Percentiles rank a stretch among this genome's conserved stretches.
Conservation (phyloP, 2,888 invertebrate species). For the Busseola fusca region DNA sequence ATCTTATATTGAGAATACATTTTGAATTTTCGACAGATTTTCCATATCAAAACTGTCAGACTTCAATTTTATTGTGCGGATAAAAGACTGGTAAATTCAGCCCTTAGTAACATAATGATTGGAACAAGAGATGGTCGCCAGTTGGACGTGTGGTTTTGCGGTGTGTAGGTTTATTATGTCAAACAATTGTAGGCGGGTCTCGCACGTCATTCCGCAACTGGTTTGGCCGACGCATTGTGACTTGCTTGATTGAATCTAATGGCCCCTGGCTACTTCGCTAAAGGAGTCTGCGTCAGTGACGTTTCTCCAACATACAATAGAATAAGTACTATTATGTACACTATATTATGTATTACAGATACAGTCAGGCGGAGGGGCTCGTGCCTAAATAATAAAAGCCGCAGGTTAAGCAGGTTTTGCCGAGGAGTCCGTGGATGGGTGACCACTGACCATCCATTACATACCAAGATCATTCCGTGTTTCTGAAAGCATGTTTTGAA, state of each 20-base stretch:
- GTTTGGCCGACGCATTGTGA: constrained; percentile 61
- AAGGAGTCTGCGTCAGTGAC: constrained; percentile 25
- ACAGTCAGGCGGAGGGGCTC: not conserved
- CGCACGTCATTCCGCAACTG: constrained; percentile 70
- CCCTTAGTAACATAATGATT: constrained; percentile 29
- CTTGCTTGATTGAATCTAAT: constrained; percentile 61
- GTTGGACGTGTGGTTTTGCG: constrained; percentile 59
- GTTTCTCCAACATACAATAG: constrained; percentile 8
- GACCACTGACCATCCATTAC: not conserved
- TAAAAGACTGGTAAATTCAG: too few relatives aligned
- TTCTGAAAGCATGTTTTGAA: not conserved
- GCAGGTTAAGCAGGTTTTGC: not conserved
- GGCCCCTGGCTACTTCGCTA: constrained; percentile 52
- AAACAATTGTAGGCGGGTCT: constrained; percentile 73
- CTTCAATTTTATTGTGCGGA: too few relatives aligned
- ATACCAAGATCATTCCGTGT: not conserved
- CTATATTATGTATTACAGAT: not conserved
- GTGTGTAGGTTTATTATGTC: constrained; percentile 53
- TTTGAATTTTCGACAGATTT: too few relatives aligned
- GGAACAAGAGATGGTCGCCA: constrained; percentile 53
- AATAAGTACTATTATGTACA: not conserved
- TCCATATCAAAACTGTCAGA: too few relatives aligned
- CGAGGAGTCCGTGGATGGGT: not conserved
- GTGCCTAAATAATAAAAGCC: not conserved
- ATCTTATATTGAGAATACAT: too few relatives aligned